phyloP scores from a whole-genome alignment of 2,113 vertebrate genomes.

The Numenius arquata region DNA sequence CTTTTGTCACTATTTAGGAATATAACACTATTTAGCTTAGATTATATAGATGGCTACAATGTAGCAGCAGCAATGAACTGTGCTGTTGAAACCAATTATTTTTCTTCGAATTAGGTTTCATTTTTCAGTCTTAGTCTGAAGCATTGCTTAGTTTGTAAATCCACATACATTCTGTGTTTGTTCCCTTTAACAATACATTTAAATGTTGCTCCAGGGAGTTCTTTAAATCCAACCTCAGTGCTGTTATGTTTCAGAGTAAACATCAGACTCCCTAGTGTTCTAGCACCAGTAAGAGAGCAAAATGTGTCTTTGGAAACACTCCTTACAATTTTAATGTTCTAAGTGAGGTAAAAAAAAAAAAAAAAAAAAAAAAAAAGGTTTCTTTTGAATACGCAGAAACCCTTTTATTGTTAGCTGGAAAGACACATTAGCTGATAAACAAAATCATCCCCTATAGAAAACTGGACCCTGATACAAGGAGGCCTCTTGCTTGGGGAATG shows the following conservation, averaged over 20 bases:
- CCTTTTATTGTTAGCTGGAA: constrained; percentile 47
- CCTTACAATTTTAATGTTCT: constrained; percentile 68
- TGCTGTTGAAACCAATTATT: constrained; percentile 50
- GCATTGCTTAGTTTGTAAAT: constrained; percentile 51
- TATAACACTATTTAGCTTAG: constrained; percentile 62
- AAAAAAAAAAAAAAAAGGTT: constrained; percentile 38
- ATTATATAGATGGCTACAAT: constrained; percentile 73
- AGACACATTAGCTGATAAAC: constrained; percentile 65
- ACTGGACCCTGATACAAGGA: constrained; percentile 25
- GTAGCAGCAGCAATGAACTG: constrained; percentile 77
- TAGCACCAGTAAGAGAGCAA: constrained; percentile 66
- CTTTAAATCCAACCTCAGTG: constrained; percentile 52
- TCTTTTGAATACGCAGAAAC: not conserved
- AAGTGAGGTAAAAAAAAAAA: constrained; percentile 79
- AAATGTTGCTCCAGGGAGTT: constrained; percentile 33
- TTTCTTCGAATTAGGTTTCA: constrained; percentile 27
- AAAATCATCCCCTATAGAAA: constrained; percentile 44
- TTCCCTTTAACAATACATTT: constrained; percentile 69
- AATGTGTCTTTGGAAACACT: constrained; percentile 64
- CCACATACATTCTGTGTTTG: constrained; percentile 58
- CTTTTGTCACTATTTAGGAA: constrained; percentile 40
- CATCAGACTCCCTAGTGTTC: constrained; percentile 52
- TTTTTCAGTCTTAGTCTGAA: constrained; percentile 42
- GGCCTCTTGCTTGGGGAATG: constrained; percentile 31
- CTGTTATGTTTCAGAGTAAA: constrained; percentile 53